Percentiles rank a stretch among this genome's conserved stretches.
Evolutionary conservation across 2,113 vertebrate species (phyloP).

Genomic region (Herpetotheres cachinnans): DNA sequence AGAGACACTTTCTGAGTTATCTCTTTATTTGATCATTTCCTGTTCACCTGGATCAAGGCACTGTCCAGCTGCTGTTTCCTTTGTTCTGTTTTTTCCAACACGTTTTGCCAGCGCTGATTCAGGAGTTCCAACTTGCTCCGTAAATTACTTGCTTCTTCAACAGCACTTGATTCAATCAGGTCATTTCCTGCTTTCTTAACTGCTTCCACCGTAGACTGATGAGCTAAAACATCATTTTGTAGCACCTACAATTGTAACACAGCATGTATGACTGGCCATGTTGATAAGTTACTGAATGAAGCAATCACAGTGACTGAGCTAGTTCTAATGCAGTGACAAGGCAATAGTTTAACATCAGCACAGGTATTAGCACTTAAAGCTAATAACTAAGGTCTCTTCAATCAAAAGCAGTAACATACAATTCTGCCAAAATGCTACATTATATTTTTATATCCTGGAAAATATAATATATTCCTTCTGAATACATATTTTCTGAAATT

Average conservation of each 20-base stretch:
- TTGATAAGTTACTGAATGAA: neutral
- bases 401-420: neutral
- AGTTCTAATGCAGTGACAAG: neutral
- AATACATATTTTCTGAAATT: neutral
- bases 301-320: neutral
- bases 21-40: neutral
- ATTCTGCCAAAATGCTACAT: neutral
- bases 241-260: slow-evolving; percentile 82
- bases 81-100: slow-evolving; percentile 88
- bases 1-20: neutral
- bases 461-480: neutral
- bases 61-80: slow-evolving; percentile 89
- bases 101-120: slow-evolving; percentile 88
- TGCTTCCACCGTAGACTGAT: slow-evolving; percentile 90
- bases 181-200: slow-evolving; percentile 94
- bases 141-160: slow-evolving; percentile 92
- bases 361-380: neutral
- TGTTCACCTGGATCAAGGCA: slow-evolving; percentile 89
- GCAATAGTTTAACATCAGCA: neutral
- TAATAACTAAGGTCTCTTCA: neutral
- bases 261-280: neutral
- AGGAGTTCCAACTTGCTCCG: slow-evolving; percentile 89
- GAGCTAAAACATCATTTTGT: slow-evolving; percentile 94
- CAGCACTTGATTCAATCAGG: slow-evolving; percentile 88
- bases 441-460: neutral